Evolutionary conservation across 2,888 invertebrate species (phyloP), one percentile per base, ranked within the genome.

Genomic region (Harpagoxenus sublaevis): DNA sequence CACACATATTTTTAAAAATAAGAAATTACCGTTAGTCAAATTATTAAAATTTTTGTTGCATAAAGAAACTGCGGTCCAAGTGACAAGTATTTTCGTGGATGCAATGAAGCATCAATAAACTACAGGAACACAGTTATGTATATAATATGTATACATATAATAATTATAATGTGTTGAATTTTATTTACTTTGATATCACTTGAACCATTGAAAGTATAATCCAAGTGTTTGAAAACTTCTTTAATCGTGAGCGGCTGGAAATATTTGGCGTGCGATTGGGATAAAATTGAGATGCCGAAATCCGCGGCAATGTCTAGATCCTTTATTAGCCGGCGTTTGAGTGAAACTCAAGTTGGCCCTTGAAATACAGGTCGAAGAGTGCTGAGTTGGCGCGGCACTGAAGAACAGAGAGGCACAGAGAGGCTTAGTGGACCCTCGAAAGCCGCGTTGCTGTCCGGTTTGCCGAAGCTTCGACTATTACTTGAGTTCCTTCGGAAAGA

Each of bases 331-430:
- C 57, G 51, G 35, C 35, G 23, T 63, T 65, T 66, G 83, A 84
- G 73, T 42, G 84, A 65, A 73, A 28, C 84, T 84, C 73, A 65
- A 74, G 84, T 42, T 12, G 55, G 48, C 18, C 31, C 70, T 84
- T 45, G 62, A 84, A 81, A 81, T 79, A 51, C 60, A 60, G 9
- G 53, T 81, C 62, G 70, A 84, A 84, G 74, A 74, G 51, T 84
- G 84, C 84, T 84, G 84, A 84, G 84, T 73, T 66, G 57, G 84
- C 84, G 51, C 18, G 42, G 45, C 39, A 39, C 51, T 84, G 51
- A 57, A 71, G 83, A 83, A 71, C 71, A 53, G 48, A 66, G 42
- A 42, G 60, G 66, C 39, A 71, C 71, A 53, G 48, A 66, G 42
- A 42, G 60, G 66, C 39, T 84, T 73, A 84, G 73, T 45, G 35